Base-by-base conservation (phyloP, 30 jellyfish, hydroid and myxozoan genomes). In the Chironex yamaguchii region DNA sequence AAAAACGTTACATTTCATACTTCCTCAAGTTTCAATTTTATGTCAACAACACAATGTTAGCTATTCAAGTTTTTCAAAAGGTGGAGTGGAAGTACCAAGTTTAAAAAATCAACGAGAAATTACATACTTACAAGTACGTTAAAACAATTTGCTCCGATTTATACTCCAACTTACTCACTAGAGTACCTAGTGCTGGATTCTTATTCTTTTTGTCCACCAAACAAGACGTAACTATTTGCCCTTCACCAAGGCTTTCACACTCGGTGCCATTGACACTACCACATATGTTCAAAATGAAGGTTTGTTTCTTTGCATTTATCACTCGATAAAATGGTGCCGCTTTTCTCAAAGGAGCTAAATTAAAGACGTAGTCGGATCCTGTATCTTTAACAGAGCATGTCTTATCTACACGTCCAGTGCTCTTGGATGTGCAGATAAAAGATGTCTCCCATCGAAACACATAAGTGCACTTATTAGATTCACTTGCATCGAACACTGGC, bases 401-500 rank as follows among this genome's bases (percentile, higher is more conserved):
- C 4, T 12, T 22, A n/a, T n/a, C n/a, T 24, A 86, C 82, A 2
- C 25, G 42, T 26, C 25, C 68, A 3, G 86, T 85, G 50, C 76
- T 65, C 36, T 67, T 42, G 49, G 92, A 36, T 4, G 92, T 62
- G 78, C 97, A 88, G 50, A 92, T 92, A 35, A 66, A 70, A 63
- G 82, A 53, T 14, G 97, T 88, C 36, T 88, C 89, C 97, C 97
- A 88, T 29, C 36, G 51, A 77, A 88, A 88, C 20, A 72, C 82
- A 64, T 33, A 52, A 29, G 70, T 70, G 89, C 97, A 88, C 4
- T 76, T 53, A 63, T 70, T 67, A 6, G 97, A 88, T 24, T 76
- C 65, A 4, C 78, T 20, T 26, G 70, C 34, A 32, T 88, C 97
- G 34, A 78, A 79, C 58, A 66, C 91, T 6, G 97, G 97, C 26